These are phyloP conservation scores for Hormiphora californensis DNA, from an alignment of 37 sponge, comb jelly and placozoan species.

Conservation along the genomic window DNA sequence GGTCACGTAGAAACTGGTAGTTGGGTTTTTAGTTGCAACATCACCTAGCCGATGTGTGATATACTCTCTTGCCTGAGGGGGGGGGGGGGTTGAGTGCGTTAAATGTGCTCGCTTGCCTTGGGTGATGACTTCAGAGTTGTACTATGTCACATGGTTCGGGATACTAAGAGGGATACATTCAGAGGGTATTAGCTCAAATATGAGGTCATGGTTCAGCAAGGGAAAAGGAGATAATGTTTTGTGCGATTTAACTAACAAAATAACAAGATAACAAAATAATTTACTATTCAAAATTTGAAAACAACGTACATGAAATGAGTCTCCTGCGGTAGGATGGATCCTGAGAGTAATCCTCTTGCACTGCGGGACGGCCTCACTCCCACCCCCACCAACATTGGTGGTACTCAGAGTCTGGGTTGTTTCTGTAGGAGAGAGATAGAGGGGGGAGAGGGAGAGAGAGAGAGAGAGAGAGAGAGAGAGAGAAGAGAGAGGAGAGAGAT, in stretches of 20 bases:
- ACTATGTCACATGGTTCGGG: too few species aligned
- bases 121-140: too few species aligned
- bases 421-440: not conserved
- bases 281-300: not conserved
- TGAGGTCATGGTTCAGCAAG: too few species aligned
- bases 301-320: constrained; percentile 36
- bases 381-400: not conserved
- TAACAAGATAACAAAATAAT: not conserved
- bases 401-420: constrained; percentile 8
- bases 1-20: constrained; percentile 44
- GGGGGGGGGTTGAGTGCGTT: not conserved
- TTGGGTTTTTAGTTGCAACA: not conserved
- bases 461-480: not conserved
- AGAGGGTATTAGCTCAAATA: too few species aligned
- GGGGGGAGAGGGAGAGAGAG: not conserved
- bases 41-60: not conserved
- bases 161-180: too few species aligned
- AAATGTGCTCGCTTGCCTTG: too few species aligned
- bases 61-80: constrained; percentile 12
- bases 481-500: too few species aligned
- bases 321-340: constrained; percentile 34
- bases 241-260: too few species aligned
- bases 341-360: constrained; percentile 18
- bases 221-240: too few species aligned
- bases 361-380: not conserved